Evolutionary conservation across 2,888 invertebrate species (phyloP), one percentile per base, ranked within the genome.

Genomic region (Folsomia candida): DNA sequence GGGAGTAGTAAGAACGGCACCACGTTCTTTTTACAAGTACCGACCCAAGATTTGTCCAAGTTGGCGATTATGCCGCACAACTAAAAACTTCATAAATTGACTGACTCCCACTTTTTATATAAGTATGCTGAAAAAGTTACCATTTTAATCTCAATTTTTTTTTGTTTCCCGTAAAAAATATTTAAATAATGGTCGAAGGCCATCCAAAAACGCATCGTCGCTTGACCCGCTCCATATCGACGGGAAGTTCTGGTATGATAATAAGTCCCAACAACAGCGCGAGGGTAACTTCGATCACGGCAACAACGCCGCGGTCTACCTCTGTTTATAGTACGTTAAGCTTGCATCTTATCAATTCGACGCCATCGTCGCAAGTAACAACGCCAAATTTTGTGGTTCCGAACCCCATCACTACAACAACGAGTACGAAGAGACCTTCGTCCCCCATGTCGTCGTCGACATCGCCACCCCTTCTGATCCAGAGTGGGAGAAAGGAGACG

Each of bases 21-120:
- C 58, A 28, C 67, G 24, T 63, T 70, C 54, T 72, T 68, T 68
- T 69, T 77, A 26, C 70, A 75, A 73, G 76, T 77, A 63, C 76
- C 76, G 59, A 72, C 70, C 62, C 57, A 73, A 22, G 73, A 77
- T 67, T 60, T 77, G 51, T 73, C 76, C 54, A 77, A 77, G 72
- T 65, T 73, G 71, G 73, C 70, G 51, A 70, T 73, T 58, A 75
- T 75, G 75, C 76, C 76, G 11, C 69, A 71, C 62, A 71, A 75
- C 26, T 71, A 72, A 67, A 70, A n/a, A n/a, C n/a, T n/a, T 54
- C 6, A 54, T 22, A 14, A 54, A 22, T 22, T 54, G 6, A 6
- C 54, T 20, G 6, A 54, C 20, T 20, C 20, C 54, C 20, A 47
- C 47, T 47, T 18, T 47, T 47, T 47, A 9, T 11, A 47, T n/a